Base-by-base conservation (phyloP, 2,113 vertebrate genomes). In the Lethenteron reissneri region DNA sequence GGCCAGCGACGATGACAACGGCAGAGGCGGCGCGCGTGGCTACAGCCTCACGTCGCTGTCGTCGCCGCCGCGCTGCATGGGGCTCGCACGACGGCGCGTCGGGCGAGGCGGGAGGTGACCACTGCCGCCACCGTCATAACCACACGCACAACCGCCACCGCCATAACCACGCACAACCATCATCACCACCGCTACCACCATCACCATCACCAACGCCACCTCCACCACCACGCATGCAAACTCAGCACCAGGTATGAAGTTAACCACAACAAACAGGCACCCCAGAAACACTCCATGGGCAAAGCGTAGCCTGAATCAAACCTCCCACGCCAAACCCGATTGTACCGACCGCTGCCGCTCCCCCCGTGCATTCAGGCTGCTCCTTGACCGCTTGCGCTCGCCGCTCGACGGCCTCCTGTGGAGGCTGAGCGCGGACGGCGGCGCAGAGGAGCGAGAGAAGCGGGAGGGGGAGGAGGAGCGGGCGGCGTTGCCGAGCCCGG, bases 61-160 rank as follows among this genome's bases (percentile, higher is more conserved):
- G 9, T 81, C 87, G 76, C 86, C 86, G 25, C 83, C 83, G 74
- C 82, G 85, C 56, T 91, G 87, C 76, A 84, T 85, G 75, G 87
- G 88, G 71, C 85, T 90, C 77, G 81, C 86, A 72, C 84, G 86
- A 58, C 84, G 87, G 74, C 77, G 89, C 76, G 79, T 89, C 79
- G 89, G 88, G 76, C 84, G 89, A 75, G 89, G 89, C 72, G 90
- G 90, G 82, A 88, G 90, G 90, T 92, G 83, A 71, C 21, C 12
- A 12, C 12, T 41, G 58, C 41, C 14, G 57, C 41, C 56, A 0
- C 60, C 71, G 74, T 13, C 60, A 15, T 25, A 10, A 25, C 10
- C 2, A 59, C 0, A 0, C 74, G 58, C 56, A 12, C 12, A 71
- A 19, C n/a, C 15, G 59, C 17, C 57, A 0, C 59, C 75, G 75